phyloP scores from a whole-genome alignment of 2,113 vertebrate species.

The Junco hyemalis region DNA sequence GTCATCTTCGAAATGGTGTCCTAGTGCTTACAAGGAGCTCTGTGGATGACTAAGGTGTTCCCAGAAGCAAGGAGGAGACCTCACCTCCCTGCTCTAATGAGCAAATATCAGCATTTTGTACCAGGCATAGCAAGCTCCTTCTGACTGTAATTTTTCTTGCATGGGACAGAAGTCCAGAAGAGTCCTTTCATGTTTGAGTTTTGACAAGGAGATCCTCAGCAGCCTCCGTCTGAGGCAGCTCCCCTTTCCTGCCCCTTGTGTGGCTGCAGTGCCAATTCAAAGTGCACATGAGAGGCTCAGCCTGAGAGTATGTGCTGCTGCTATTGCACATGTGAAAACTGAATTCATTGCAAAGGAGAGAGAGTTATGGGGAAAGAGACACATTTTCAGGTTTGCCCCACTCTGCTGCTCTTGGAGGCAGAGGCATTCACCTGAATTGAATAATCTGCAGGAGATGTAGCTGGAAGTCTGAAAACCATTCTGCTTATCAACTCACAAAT shows the following conservation, averaged over 20 bases:
- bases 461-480: not conserved
- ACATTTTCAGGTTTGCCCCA: not conserved
- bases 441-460: not conserved
- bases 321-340: not conserved
- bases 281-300: not conserved
- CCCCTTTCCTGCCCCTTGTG: not conserved
- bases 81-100: not conserved
- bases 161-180: not conserved
- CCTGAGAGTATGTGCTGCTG: not conserved
- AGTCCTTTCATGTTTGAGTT: not conserved
- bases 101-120: not conserved
- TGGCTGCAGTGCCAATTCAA: accelerated
- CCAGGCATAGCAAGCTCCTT: not conserved
- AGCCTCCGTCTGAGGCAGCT: not conserved
- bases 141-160: not conserved
- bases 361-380: not conserved
- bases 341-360: not conserved
- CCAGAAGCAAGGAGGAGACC: not conserved
- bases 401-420: not conserved
- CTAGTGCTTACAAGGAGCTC: not conserved
- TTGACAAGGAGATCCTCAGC: not conserved
- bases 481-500: not conserved
- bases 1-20: not conserved
- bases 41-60: not conserved
- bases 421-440: not conserved